Evolutionary conservation across 1,140 invertebrate species (phyloP).

Genomic region (Drosophila pruinosa): DNA sequence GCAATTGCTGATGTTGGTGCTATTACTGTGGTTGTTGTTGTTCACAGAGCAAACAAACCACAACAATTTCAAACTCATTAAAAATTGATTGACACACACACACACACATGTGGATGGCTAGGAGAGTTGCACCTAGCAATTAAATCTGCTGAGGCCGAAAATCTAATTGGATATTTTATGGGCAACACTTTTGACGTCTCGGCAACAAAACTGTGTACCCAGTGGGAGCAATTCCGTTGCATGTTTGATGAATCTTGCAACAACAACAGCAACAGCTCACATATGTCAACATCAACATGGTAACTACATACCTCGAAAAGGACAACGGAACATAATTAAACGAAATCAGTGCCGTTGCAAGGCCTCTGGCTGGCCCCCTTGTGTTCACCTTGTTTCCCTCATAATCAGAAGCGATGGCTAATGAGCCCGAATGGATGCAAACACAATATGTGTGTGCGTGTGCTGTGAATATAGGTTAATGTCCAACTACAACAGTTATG

Average conservation of each 20-base stretch:
- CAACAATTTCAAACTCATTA: conserved; percentile 80
- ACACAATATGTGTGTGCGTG: conserved; percentile 2
- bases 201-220: conserved; percentile 32
- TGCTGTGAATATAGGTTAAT: conserved; percentile 64
- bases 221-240: conserved; percentile 68
- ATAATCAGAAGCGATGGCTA: conserved; percentile 44
- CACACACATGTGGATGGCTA: neutral
- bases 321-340: conserved; percentile 74
- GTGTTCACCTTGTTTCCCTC: neutral
- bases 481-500: conserved; percentile 43
- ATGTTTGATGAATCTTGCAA: conserved; percentile 69
- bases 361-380: neutral
- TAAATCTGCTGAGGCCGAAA: conserved; percentile 53
- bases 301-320: conserved; percentile 22
- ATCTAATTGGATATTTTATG: conserved; percentile 79
- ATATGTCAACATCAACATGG: conserved; percentile 53
- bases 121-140: conserved; percentile 37
- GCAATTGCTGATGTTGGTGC: neutral
- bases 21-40: neutral
- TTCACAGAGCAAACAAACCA: conserved; percentile 23
- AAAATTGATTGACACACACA: conserved; percentile 71
- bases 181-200: conserved; percentile 67
- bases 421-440: conserved; percentile 46
- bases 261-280: conserved; percentile 23
- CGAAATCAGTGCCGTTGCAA: conserved; percentile 45